Evolutionary conservation across 1,140 invertebrate species (phyloP).

Genomic region (Drosophila melanica): DNA sequence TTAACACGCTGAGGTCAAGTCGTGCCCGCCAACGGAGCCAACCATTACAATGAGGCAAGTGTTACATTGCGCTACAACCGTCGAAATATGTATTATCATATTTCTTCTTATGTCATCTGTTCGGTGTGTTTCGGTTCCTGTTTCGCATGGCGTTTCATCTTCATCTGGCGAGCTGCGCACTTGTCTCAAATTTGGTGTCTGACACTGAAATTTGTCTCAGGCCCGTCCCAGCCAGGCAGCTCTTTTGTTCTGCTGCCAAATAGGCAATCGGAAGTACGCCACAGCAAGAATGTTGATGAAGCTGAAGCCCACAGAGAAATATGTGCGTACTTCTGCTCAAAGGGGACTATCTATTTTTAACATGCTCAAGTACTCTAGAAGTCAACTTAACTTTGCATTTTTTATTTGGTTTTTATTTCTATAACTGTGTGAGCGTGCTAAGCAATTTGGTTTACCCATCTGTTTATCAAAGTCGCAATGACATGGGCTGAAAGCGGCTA

Average conservation of each 20-base stretch:
- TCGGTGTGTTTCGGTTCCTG: slow-evolving; percentile 45
- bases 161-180: slow-evolving; percentile 22
- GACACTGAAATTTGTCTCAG: slow-evolving; percentile 34
- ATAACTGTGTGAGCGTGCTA: slow-evolving; percentile 8
- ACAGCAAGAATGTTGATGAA: slow-evolving; percentile 38
- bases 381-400: slow-evolving; percentile 25
- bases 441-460: slow-evolving; percentile 13
- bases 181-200: slow-evolving; percentile 24
- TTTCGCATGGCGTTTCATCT: slow-evolving; percentile 40
- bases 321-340: slow-evolving; percentile 10
- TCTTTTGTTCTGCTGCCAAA: slow-evolving; percentile 38
- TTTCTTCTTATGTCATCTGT: slow-evolving; percentile 46
- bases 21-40: slow-evolving; percentile 50
- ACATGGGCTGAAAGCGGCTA: slow-evolving; percentile 27
- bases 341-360: slow-evolving; percentile 57
- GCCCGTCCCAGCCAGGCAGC: slow-evolving; percentile 7
- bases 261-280: slow-evolving; percentile 49
- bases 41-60: slow-evolving; percentile 52
- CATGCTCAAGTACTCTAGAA: slow-evolving; percentile 50
- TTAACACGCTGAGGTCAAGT: slow-evolving; percentile 65
- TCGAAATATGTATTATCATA: slow-evolving; percentile 50
- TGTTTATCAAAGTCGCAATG: slow-evolving; percentile 7
- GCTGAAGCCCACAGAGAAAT: slow-evolving; percentile 22
- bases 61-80: slow-evolving; percentile 27
- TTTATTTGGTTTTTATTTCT: slow-evolving; percentile 1